Evolutionary conservation across 2,113 vertebrate genomes (phyloP).

Genomic region (Climacteris rufus): DNA sequence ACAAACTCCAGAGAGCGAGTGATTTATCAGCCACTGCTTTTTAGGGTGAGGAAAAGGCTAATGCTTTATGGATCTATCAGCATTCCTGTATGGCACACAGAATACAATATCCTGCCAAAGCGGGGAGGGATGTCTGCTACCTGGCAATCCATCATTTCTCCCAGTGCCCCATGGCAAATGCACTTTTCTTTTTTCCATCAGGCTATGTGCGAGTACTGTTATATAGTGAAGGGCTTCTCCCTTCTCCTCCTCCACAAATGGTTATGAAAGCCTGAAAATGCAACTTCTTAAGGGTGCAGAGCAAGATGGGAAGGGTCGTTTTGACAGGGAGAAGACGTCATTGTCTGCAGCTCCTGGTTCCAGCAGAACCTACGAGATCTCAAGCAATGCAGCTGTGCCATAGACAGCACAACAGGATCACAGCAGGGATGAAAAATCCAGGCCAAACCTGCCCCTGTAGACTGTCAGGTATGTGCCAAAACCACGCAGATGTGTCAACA

Average conservation of each 20-base stretch:
- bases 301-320: not conserved
- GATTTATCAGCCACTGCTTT: constrained; percentile 42
- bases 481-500: not conserved
- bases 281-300: not conserved
- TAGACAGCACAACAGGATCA: not conserved
- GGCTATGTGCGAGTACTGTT: not conserved
- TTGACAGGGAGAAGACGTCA: not conserved
- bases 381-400: not conserved
- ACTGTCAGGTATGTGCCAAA: not conserved
- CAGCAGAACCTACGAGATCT: not conserved
- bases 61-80: constrained; percentile 22
- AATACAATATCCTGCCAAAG: constrained; percentile 30
- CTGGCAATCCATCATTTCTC: not conserved
- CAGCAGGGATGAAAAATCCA: not conserved
- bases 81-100: not conserved
- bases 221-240: not conserved
- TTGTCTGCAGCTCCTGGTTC: not conserved
- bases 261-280: not conserved
- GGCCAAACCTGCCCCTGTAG: not conserved
- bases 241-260: constrained; percentile 14
- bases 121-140: not conserved
- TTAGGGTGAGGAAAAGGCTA: constrained; percentile 38
- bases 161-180: not conserved
- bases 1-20: not conserved
- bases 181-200: constrained; percentile 14